Conservation (phyloP, 2,797 vertebrate genomes). For the Lithobates sylvaticus region DNA sequence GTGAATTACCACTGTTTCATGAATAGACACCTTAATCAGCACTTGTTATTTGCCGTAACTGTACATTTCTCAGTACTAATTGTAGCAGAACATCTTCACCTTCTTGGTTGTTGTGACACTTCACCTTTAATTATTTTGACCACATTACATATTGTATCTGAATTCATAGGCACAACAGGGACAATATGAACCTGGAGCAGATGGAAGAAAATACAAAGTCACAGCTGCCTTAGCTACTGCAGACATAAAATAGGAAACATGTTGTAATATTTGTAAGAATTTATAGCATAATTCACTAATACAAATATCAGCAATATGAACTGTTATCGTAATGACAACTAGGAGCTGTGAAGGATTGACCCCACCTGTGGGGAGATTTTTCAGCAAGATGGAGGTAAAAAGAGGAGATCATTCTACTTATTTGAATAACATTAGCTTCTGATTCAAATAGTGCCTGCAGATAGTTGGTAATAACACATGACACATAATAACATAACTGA, state of each 20-base stretch:
- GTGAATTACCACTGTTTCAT: too few species aligned
- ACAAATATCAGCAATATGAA: background rate
- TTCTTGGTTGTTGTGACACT: background rate
- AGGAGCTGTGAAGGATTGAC: too few species aligned
- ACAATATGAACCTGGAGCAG: constrained; percentile 36
- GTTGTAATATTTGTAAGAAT: background rate
- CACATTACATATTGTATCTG: background rate
- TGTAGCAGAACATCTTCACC: background rate
- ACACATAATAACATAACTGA: too few species aligned
- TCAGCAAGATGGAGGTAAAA: too few species aligned
- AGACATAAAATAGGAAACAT: constrained; percentile 13
- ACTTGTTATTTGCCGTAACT: background rate
- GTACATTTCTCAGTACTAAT: background rate
- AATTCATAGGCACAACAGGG: constrained; percentile 24
- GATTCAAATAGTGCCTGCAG: too few species aligned
- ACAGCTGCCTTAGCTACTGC: constrained; percentile 21
- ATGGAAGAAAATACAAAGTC: constrained; percentile 46
- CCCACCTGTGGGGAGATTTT: too few species aligned
- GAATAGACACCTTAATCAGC: too few species aligned
- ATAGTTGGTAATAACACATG: too few species aligned
- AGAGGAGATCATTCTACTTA: too few species aligned
- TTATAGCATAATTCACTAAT: constrained; percentile 5
- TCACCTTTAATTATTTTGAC: background rate
- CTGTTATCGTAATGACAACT: background rate
- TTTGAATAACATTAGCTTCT: too few species aligned